Evolutionary conservation across 2,113 vertebrate genomes (phyloP).

Genomic region (Stegostoma tigrinum): DNA sequence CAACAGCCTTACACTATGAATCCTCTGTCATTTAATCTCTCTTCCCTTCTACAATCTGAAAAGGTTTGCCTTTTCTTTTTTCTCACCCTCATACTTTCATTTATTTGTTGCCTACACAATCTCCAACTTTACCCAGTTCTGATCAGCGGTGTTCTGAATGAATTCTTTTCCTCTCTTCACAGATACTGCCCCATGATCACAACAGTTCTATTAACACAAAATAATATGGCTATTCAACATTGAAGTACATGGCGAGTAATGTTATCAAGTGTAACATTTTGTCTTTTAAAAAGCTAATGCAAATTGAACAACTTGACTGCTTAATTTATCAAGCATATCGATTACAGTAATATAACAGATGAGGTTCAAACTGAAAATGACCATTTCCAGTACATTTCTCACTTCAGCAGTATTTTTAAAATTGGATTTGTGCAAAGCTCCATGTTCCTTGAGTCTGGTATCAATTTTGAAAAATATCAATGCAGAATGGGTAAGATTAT

Average conservation of each 20-base stretch:
- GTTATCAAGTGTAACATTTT: neutral
- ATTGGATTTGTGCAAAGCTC: neutral
- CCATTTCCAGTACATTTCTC: neutral
- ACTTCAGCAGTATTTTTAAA: neutral
- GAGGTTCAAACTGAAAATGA: neutral
- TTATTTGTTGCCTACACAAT: too few relatives aligned
- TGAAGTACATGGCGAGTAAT: neutral
- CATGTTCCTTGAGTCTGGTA: neutral
- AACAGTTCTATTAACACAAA: neutral
- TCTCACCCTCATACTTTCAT: too few relatives aligned
- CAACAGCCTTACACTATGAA: too few relatives aligned
- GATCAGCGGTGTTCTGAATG: too few relatives aligned
- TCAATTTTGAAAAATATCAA: neutral
- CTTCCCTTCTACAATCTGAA: too few relatives aligned
- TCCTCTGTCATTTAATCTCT: too few relatives aligned
- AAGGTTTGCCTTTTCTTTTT: too few relatives aligned
- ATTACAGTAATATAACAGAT: neutral
- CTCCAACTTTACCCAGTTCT: too few relatives aligned
- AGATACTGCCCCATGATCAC: neutral
- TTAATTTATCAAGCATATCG: neutral
- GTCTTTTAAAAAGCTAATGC: neutral
- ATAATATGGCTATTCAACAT: neutral
- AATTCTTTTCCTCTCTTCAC: too few relatives aligned
- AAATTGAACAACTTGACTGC: neutral
- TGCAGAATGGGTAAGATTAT: neutral